Evolutionary conservation across 2,113 vertebrate genomes (phyloP).

Genomic region (Merops nubicus): DNA sequence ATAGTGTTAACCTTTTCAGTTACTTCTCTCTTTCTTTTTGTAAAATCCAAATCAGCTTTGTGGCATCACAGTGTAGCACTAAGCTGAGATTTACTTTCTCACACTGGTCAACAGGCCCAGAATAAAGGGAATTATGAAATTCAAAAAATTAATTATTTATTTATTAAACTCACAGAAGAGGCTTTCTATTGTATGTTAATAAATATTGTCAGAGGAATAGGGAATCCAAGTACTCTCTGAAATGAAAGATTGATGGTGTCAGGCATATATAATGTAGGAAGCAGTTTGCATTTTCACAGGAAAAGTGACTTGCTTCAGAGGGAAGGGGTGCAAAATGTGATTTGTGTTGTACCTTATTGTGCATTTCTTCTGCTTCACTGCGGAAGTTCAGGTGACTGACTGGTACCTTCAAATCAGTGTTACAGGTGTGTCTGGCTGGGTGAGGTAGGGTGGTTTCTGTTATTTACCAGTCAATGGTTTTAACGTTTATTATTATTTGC

Average conservation of each 20-base stretch:
- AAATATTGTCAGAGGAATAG: background rate
- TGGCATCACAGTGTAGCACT: background rate
- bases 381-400: background rate
- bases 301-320: background rate
- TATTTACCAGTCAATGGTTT: background rate
- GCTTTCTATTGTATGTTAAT: background rate
- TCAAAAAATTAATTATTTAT: no score
- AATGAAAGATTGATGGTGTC: background rate
- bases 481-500: background rate
- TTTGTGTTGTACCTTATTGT: no score
- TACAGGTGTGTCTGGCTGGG: background rate
- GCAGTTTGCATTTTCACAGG: background rate
- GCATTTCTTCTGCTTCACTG: background rate
- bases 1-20: background rate
- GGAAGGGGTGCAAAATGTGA: background rate
- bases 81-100: background rate
- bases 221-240: background rate
- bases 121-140: background rate
- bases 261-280: background rate
- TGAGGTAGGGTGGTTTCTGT: background rate
- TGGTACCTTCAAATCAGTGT: background rate
- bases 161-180: background rate
- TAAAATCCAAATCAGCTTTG: no score
- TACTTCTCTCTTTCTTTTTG: background rate
- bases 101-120: background rate